A percentile compares a stretch with the other conserved stretches of the same genome.
These are phyloP conservation scores for Acleris literana DNA, from an alignment of 2,888 invertebrate species.

Conservation along the genomic window DNA sequence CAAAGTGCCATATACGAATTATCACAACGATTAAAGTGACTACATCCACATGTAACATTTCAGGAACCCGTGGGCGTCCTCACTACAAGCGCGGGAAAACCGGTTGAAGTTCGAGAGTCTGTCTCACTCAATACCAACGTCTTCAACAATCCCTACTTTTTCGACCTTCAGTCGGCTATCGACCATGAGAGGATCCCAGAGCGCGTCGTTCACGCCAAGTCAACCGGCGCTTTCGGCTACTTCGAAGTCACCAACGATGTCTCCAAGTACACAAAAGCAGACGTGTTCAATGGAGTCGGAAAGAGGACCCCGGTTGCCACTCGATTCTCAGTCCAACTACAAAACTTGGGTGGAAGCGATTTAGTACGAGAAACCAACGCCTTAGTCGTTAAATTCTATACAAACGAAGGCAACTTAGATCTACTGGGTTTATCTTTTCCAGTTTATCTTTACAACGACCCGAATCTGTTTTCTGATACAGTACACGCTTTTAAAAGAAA, in stretches of 20 bases:
- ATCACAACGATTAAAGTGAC: too few relatives aligned
- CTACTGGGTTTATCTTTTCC: slow-evolving; percentile 1
- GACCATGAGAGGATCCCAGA: slow-evolving; percentile 94
- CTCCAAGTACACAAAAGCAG: slow-evolving; percentile 79
- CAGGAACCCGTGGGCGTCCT: slow-evolving; percentile 37
- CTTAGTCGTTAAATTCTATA: slow-evolving; percentile 53
- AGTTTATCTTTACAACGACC: slow-evolving; percentile 9
- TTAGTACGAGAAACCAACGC: slow-evolving; percentile 55
- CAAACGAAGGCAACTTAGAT: slow-evolving; percentile 24
- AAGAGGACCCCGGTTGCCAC: slow-evolving; percentile 79
- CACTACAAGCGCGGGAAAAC: slow-evolving; percentile 36
- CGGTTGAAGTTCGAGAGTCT: slow-evolving; percentile 37
- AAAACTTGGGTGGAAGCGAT: slow-evolving; percentile 86
- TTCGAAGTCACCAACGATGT: slow-evolving; percentile 92
- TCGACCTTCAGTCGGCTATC: slow-evolving; percentile 89
- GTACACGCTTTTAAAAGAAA: slow-evolving; percentile 8
- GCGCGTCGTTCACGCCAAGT: slow-evolving; percentile 94
- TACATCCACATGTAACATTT: slow-evolving; percentile 3
- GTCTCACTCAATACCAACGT: slow-evolving; percentile 38
- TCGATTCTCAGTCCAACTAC: slow-evolving; percentile 83
- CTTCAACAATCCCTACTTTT: slow-evolving; percentile 51
- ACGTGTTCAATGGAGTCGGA: slow-evolving; percentile 79
- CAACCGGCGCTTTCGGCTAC: slow-evolving; percentile 90
- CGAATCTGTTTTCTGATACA: neutral
- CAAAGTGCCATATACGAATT: too few relatives aligned